These are phyloP conservation scores for Phainopepla nitens DNA, from an alignment of 2,113 vertebrate genomes.

Conservation along the genomic window DNA sequence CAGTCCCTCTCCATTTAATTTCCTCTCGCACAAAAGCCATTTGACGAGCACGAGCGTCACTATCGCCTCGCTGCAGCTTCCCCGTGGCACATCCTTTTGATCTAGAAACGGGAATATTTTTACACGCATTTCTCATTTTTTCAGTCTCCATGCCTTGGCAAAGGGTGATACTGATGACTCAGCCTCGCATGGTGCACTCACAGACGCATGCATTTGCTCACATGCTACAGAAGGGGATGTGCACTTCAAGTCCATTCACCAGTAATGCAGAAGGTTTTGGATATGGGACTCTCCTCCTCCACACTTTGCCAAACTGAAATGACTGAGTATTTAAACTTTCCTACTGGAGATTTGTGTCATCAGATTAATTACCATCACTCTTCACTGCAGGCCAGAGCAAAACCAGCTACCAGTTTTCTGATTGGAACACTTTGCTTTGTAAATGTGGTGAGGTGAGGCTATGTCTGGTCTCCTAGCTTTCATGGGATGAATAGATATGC, in stretches of 20 bases:
- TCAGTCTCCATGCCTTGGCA: constrained; percentile 1
- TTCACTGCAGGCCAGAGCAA: not conserved
- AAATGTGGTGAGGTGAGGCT: not conserved
- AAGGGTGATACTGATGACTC: not conserved
- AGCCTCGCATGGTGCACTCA: not conserved
- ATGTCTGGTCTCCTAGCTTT: not conserved
- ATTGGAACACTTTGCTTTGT: not conserved
- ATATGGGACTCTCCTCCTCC: not conserved
- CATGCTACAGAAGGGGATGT: not conserved
- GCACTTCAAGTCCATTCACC: constrained; percentile 15
- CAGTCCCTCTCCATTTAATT: not conserved
- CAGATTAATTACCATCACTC: not conserved
- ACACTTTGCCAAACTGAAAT: not conserved
- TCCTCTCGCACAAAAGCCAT: not conserved
- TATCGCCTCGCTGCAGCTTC: not conserved
- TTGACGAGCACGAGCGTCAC: accelerated
- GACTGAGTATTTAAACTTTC: not conserved
- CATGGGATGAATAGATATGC: not conserved
- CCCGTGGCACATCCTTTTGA: not conserved
- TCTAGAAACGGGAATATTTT: not conserved
- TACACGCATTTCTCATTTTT: not conserved
- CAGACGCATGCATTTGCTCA: not conserved
- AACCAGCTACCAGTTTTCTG: not conserved
- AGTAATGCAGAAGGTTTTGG: not conserved
- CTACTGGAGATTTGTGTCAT: not conserved